Base-by-base conservation (phyloP, 2,888 invertebrate species). In the Dryocosmus kuriphilus region DNA sequence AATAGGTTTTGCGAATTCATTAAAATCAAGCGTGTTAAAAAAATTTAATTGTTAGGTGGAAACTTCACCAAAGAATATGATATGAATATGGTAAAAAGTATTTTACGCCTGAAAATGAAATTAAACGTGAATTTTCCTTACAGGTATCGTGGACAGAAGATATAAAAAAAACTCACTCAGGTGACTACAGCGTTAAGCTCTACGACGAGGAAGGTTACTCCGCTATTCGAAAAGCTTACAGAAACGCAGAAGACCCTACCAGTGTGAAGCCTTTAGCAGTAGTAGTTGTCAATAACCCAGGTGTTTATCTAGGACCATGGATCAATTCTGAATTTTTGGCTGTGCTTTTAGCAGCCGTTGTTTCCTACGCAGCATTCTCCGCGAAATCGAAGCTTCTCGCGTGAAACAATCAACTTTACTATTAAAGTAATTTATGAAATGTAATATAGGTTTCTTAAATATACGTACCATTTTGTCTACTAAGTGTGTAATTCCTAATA, bases 141-240 rank as follows among this genome's bases (percentile, higher is more conserved):
- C 90, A 98, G 96, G 96, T 99, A 32, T 98, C 98, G 85, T 98
- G 98, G 97, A 96, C 96, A 14, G 97, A 98, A 89, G 98, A 98
- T 82, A 94, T 96, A 35, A 95, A 96, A 71, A 95, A 95, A 85
- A 95, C 97, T 0, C 94, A 95, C 77, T 95, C 97, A 67, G 98
- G 98, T 38, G 95, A 95, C 71, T 96, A 97, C 86, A 94, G 94
- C 78, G 94, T 99, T 73, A 95, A 95, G 81, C 93, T 99, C 27
- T 96, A 96, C 87, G 98, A 98, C 86, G 98, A 99, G 92, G 98
- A 99, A 89, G 97, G 97, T 79, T 98, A 96, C 92, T 95, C 96
- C 1, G 95, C 95, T 8, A 94, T 98, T 76, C 95, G 97, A 78
- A 98, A 98, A 90, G 97, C 96, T 7, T 93, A 95, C 30, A 94